Conservation (phyloP, 2,113 vertebrate genomes). For the Microcebus tavaratra region DNA sequence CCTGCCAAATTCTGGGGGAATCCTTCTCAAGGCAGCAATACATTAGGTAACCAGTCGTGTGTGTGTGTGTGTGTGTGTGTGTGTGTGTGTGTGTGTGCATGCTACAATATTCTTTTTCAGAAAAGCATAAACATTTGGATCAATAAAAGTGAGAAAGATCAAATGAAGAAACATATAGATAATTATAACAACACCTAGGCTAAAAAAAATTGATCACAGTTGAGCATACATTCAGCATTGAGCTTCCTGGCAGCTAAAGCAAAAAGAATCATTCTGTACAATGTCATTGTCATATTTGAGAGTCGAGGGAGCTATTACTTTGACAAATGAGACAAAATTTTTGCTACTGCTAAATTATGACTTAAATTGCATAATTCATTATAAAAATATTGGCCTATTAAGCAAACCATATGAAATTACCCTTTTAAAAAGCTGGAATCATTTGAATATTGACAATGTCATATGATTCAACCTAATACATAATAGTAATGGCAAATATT, state of each 20-base stretch:
- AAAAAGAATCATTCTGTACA: background rate
- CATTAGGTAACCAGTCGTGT: background rate
- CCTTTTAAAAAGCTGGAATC: background rate
- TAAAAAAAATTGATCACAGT: background rate
- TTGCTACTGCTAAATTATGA: background rate
- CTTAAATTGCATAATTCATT: background rate
- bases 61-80: background rate
- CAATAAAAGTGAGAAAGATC: background rate
- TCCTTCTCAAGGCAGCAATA: background rate
- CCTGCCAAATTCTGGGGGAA: background rate
- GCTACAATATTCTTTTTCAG: background rate
- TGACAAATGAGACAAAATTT: background rate
- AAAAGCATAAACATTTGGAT: background rate
- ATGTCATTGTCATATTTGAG: background rate
- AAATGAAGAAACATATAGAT: background rate
- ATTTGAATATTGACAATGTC: background rate
- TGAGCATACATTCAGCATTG: background rate
- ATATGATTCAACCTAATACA: background rate
- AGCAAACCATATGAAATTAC: background rate
- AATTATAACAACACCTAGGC: background rate
- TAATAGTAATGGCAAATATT: background rate
- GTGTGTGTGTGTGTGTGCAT: accelerated
- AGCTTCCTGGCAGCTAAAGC: background rate
- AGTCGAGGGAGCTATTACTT: background rate
- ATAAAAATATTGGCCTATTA: background rate